phyloP scores from a whole-genome alignment of 92 coral and sea anemone species.

The Palythoa caribaeorum region DNA sequence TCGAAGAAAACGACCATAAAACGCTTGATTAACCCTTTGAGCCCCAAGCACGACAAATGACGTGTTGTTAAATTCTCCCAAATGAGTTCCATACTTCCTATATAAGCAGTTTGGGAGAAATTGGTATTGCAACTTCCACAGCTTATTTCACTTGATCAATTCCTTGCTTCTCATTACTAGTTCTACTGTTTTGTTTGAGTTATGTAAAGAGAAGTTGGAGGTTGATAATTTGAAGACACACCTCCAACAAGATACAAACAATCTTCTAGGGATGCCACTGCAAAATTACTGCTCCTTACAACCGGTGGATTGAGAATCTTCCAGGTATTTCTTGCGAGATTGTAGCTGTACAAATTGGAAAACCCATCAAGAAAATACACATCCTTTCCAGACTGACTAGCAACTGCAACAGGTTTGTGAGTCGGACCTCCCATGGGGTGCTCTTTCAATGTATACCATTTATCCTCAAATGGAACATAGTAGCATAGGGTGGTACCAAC shows the following conservation, averaged over 20 bases:
- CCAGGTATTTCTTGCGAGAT: constrained; percentile 16
- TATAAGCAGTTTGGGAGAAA: too few species aligned
- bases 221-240: neutral
- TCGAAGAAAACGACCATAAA: neutral
- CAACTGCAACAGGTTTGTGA: constrained; percentile 16
- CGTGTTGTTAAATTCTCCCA: too few species aligned
- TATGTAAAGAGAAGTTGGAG: too few species aligned
- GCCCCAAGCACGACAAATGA: too few species aligned
- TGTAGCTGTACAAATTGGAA: constrained; percentile 23
- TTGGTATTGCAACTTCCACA: too few species aligned
- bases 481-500: constrained; percentile 8
- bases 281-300: constrained; percentile 24
- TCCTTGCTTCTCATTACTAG: too few species aligned
- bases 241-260: constrained; percentile 44
- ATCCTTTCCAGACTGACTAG: constrained; percentile 43
- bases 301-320: constrained; percentile 14
- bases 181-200: too few species aligned
- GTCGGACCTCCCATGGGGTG: constrained; percentile 19
- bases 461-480: constrained; percentile 43
- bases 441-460: constrained; percentile 6
- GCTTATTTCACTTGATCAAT: too few species aligned
- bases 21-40: too few species aligned
- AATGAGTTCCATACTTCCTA: too few species aligned
- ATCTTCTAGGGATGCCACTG: constrained; percentile 22
- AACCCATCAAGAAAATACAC: constrained; percentile 35